Percentiles rank a stretch among this genome's conserved stretches.
phyloP scores from a whole-genome alignment of 1,140 invertebrate species.

The Diachasma alloeum region DNA sequence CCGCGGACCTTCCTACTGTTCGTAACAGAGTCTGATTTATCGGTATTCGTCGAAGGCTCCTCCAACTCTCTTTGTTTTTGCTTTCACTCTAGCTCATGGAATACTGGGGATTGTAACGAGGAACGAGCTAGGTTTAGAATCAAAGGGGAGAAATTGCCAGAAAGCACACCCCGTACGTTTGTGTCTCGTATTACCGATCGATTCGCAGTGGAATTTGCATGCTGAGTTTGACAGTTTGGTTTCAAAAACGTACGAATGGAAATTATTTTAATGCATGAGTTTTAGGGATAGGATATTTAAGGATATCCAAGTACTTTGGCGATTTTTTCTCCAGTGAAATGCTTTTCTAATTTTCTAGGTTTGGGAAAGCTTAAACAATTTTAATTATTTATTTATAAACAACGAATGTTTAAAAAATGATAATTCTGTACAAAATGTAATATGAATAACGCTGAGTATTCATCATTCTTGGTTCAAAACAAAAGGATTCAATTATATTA shows the following conservation, averaged over 20 bases:
- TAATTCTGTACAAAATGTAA: no score
- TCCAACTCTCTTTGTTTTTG: neutral
- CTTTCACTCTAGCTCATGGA: neutral
- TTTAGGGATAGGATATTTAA: neutral
- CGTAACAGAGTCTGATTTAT: slow-evolving; percentile 59
- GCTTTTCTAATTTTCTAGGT: no score
- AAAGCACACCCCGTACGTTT: neutral
- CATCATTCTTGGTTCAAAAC: no score
- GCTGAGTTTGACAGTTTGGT: slow-evolving; percentile 1
- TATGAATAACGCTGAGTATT: no score
- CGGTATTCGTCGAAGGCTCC: slow-evolving; percentile 54
- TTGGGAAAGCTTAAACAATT: no score
- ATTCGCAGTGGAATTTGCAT: neutral
- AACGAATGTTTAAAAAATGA: no score
- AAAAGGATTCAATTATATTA: no score
- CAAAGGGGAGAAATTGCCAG: neutral
- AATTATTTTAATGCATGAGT: neutral
- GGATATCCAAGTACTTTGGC: no score
- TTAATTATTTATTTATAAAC: no score
- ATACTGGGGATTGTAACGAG: neutral
- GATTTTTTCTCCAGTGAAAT: no score
- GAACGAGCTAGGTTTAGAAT: slow-evolving; percentile 3
- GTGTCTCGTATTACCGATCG: slow-evolving; percentile 7
- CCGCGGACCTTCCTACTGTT: slow-evolving; percentile 11
- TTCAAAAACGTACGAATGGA: neutral